A percentile compares a stretch with the other conserved stretches of the same genome.
Conservation (phyloP, 2,113 vertebrate species). For the Hippolais icterina region DNA sequence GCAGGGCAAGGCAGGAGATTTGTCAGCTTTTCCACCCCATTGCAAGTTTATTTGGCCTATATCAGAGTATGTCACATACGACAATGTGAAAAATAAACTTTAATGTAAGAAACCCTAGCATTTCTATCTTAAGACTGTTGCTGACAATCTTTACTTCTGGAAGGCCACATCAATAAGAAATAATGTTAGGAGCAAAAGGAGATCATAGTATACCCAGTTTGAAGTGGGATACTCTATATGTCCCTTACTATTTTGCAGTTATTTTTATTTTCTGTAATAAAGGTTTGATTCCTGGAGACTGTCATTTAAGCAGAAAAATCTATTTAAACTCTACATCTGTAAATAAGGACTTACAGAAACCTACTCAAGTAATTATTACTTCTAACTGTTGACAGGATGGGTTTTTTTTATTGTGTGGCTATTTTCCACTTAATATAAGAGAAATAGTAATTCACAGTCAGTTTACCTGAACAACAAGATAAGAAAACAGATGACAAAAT, state of each 20-base stretch:
- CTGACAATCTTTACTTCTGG: neutral
- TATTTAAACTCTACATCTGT: neutral
- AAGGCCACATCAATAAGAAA: neutral
- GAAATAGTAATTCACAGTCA: neutral
- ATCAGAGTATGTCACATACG: neutral
- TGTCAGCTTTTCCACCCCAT: neutral
- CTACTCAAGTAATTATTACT: neutral
- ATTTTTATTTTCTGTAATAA: neutral
- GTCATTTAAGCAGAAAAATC: neutral
- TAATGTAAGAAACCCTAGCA: neutral
- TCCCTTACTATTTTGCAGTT: neutral
- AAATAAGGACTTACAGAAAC: neutral
- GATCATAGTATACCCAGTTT: neutral
- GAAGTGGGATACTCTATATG: neutral
- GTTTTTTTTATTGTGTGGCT: fast-evolving
- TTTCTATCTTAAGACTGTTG: neutral
- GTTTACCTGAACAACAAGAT: slow-evolving; percentile 86
- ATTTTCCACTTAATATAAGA: neutral
- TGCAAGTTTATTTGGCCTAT: neutral
- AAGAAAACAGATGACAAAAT: slow-evolving; percentile 85
- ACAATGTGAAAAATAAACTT: neutral
- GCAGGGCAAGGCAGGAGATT: neutral
- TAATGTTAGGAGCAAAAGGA: neutral
- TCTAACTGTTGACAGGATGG: neutral
- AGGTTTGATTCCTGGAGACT: neutral